Conservation (phyloP, 23 tunicate genomes). For the Botrylloides violaceus region DNA sequence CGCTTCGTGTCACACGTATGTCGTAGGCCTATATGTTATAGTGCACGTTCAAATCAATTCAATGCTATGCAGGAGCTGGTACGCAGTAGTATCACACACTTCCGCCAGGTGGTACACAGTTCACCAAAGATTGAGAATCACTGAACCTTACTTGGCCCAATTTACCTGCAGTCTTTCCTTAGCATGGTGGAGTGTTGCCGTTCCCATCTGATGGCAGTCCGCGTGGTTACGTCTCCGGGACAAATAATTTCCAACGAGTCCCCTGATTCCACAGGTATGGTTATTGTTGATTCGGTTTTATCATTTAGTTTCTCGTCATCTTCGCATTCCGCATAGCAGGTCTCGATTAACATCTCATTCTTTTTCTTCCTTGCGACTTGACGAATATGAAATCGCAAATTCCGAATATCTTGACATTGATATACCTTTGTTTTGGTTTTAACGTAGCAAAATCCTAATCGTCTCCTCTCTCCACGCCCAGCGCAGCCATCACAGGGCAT, state of each 20-base stretch:
- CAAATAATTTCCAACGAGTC: slow-evolving; percentile 5
- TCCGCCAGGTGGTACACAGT: no score
- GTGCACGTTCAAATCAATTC: no score
- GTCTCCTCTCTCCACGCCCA: slow-evolving; percentile 12
- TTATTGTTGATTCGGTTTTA: background rate
- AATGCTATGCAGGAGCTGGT: no score
- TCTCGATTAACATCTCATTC: slow-evolving; percentile 10
- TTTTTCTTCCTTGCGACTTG: background rate
- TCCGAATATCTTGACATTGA: slow-evolving; percentile 2
- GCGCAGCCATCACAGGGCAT: slow-evolving; percentile 25
- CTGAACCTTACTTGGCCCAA: no score
- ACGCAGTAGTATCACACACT: no score
- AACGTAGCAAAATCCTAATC: slow-evolving; percentile 26
- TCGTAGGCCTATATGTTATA: no score
- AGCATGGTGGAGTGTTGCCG: slow-evolving; percentile 10
- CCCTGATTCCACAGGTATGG: slow-evolving; percentile 4
- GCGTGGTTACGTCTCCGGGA: slow-evolving; percentile 17
- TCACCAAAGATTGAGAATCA: no score
- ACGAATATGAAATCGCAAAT: background rate
- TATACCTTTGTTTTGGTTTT: background rate
- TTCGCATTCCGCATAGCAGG: slow-evolving; percentile 6
- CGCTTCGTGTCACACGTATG: no score
- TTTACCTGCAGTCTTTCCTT: slow-evolving; percentile 20
- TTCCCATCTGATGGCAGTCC: slow-evolving; percentile 17
- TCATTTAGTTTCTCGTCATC: background rate